Evolutionary conservation across 30 jellyfish, hydroid and myxozoan genomes (phyloP).

Genomic region (Aurelia sp.): DNA sequence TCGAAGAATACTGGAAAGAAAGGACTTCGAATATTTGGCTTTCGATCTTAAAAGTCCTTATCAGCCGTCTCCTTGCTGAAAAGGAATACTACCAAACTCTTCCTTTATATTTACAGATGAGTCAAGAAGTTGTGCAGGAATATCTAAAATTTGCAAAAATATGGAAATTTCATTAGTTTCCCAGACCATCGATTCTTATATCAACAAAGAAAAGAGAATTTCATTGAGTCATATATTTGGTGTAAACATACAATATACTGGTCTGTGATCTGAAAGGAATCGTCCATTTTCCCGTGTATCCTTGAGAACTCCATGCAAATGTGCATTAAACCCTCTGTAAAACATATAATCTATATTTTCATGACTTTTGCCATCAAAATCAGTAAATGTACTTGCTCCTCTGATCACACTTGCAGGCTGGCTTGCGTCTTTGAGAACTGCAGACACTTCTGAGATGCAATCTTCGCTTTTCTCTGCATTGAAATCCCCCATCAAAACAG

Average conservation of each 20-base stretch:
- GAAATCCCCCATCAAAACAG: slow-evolving; percentile 30
- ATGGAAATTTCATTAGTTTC: too few relatives aligned
- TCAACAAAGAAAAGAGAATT: too few relatives aligned
- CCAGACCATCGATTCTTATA: too few relatives aligned
- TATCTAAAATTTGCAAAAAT: too few relatives aligned
- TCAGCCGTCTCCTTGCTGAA: too few relatives aligned
- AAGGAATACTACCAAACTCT: too few relatives aligned
- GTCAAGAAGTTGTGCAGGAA: too few relatives aligned
- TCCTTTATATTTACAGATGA: too few relatives aligned
- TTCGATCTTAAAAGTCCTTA: too few relatives aligned
- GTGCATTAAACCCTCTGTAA: slow-evolving; percentile 23
- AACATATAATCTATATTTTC: slow-evolving; percentile 8
- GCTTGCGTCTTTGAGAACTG: slow-evolving; percentile 15
- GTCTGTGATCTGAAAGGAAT: slow-evolving; percentile 43
- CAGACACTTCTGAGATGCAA: not conserved
- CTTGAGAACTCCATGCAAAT: slow-evolving; percentile 16
- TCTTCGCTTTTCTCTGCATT: slow-evolving; percentile 19
- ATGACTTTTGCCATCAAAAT: slow-evolving; percentile 12
- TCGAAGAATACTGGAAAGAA: too few relatives aligned
- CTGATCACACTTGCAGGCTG: not conserved
- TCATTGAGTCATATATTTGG: too few relatives aligned
- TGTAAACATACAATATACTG: not conserved
- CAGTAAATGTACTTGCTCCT: slow-evolving; percentile 25
- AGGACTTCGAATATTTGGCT: too few relatives aligned
- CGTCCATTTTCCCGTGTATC: slow-evolving; percentile 22